phyloP scores from a whole-genome alignment of 2,113 vertebrate species.

The Limanda limanda region DNA sequence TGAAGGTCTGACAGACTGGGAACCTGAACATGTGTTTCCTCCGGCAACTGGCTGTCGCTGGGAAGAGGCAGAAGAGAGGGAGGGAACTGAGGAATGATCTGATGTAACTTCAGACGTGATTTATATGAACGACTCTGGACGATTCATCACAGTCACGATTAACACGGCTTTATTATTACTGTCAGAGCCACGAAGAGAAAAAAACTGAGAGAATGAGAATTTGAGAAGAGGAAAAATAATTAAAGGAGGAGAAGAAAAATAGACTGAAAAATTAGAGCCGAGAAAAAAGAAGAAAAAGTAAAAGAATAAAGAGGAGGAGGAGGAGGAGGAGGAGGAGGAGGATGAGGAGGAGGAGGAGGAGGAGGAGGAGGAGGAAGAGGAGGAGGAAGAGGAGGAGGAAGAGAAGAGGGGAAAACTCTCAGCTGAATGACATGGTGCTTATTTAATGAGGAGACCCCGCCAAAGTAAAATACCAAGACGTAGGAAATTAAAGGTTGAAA shows the following conservation, averaged over 20 bases:
- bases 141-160: not conserved
- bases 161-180: conserved; percentile 12
- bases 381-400: too few species aligned
- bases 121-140: too few species aligned
- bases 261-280: not conserved
- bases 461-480: not conserved
- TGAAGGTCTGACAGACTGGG: too few species aligned
- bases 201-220: not conserved
- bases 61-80: too few species aligned
- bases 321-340: not conserved
- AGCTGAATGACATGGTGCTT: not conserved
- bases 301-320: not conserved
- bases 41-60: too few species aligned
- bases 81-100: too few species aligned
- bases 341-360: too few species aligned
- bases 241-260: too few species aligned
- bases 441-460: not conserved
- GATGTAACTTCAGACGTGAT: too few species aligned
- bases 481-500: not conserved
- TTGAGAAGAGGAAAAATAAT: conserved; percentile 4
- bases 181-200: not conserved
- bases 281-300: not conserved
- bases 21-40: too few species aligned
- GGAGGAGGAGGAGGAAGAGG: too few species aligned
- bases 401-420: too few species aligned